phyloP scores from a whole-genome alignment of 2,888 invertebrate species.

The Plebejus anna region DNA sequence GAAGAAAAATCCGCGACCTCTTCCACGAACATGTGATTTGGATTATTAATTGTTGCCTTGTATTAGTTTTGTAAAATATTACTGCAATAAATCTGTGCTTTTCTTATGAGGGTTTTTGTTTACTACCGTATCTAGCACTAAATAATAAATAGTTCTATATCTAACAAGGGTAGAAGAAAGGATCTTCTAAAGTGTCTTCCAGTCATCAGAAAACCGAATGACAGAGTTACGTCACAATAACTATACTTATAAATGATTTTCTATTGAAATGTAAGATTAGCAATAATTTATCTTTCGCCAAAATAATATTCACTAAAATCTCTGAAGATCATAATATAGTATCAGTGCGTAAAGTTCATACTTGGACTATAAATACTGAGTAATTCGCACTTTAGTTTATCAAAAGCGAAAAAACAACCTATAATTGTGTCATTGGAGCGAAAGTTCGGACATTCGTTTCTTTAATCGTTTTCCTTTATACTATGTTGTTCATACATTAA shows the following conservation, averaged over 20 bases:
- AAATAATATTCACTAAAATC: not conserved
- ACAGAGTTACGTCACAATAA: too few species aligned
- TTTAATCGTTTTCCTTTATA: conserved; percentile 63
- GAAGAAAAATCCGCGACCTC: conserved; percentile 77
- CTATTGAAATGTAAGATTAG: not conserved
- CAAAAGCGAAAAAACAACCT: conserved; percentile 39
- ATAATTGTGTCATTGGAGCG: conserved; percentile 41
- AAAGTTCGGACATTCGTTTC: conserved; percentile 60
- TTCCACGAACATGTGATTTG: conserved; percentile 75
- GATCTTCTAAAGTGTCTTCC: too few species aligned
- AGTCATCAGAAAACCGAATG: too few species aligned
- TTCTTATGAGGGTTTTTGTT: not conserved
- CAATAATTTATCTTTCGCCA: not conserved
- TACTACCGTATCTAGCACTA: not conserved
- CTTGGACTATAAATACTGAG: conserved; percentile 32
- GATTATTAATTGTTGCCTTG: conserved; percentile 60
- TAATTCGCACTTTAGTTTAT: conserved; percentile 38
- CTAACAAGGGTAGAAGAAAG: too few species aligned
- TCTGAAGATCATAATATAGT: not conserved
- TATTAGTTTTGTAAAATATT: conserved; percentile 24
- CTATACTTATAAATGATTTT: not conserved
- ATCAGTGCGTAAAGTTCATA: conserved; percentile 10
- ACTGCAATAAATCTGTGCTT: not conserved
- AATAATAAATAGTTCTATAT: not conserved
- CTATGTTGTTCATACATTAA: conserved; percentile 76